A percentile compares a stretch with the other conserved stretches of the same genome.
These are phyloP conservation scores for Dascillus cervinus DNA, from an alignment of 2,888 invertebrate species.

Conservation along the genomic window DNA sequence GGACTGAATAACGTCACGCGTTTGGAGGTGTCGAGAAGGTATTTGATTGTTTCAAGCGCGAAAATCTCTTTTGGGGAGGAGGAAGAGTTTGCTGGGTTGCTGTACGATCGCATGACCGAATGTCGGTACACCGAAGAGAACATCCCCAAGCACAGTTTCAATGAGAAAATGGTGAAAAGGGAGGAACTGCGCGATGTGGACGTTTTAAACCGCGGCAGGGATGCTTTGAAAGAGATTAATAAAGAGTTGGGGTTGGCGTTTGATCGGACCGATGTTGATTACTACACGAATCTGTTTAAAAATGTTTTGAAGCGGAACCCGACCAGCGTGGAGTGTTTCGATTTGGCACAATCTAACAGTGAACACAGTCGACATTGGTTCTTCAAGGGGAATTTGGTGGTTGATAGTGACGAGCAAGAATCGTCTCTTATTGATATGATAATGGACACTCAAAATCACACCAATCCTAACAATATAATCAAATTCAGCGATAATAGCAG, in stretches of 20 bases:
- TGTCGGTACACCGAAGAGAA: constrained; percentile 68
- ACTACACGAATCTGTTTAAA: constrained; percentile 80
- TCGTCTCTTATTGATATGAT: constrained; percentile 89
- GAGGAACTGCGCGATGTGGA: constrained; percentile 80
- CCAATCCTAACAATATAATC: constrained; percentile 91
- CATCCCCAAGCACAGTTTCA: constrained; percentile 57
- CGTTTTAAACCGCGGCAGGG: constrained; percentile 64
- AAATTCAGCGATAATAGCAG: constrained; percentile 97
- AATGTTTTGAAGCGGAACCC: constrained; percentile 82
- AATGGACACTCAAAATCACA: constrained; percentile 75
- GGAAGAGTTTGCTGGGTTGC: constrained; percentile 44
- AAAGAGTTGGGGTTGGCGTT: constrained; percentile 69
- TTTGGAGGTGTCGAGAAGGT: constrained; percentile 76
- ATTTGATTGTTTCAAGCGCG: constrained; percentile 52
- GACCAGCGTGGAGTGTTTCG: constrained; percentile 95
- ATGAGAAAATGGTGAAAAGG: constrained; percentile 56
- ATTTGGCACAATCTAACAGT: constrained; percentile 96
- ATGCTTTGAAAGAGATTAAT: constrained; percentile 70
- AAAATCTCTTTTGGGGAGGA: constrained; percentile 36
- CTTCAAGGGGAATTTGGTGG: constrained; percentile 83
- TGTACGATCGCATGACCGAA: constrained; percentile 92
- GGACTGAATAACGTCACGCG: constrained; percentile 68
- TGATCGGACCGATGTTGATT: constrained; percentile 86
- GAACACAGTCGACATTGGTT: constrained; percentile 99
- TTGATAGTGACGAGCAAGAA: constrained; percentile 72